Evolutionary conservation across 2,888 invertebrate species (phyloP).

Genomic region (Lymantria monacha): DNA sequence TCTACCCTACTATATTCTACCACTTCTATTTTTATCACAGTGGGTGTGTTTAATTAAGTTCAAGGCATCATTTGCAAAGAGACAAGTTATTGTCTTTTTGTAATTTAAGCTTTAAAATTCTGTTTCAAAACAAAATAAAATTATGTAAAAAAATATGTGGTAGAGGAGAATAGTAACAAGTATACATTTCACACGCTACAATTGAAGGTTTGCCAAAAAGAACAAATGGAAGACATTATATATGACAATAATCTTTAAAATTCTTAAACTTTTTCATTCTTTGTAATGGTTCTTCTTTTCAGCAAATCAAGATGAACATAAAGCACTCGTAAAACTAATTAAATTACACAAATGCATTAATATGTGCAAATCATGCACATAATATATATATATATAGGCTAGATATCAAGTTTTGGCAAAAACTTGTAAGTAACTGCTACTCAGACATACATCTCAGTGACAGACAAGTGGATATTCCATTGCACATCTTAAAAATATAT

Average conservation of each 20-base stretch:
- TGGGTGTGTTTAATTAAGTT: conserved; percentile 64
- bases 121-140: conserved; percentile 24
- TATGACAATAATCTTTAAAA: conserved; percentile 43
- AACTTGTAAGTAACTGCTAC: conserved; percentile 47
- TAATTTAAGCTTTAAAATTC: conserved; percentile 21
- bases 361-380: conserved; percentile 53
- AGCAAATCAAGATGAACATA: conserved; percentile 60
- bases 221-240: conserved; percentile 73
- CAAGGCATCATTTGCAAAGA: conserved; percentile 65
- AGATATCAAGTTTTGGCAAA: conserved; percentile 65
- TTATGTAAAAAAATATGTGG: conserved; percentile 47
- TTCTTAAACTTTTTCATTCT: conserved; percentile 45
- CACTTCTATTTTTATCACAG: conserved; percentile 79
- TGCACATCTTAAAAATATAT: conserved; percentile 73
- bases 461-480: conserved; percentile 55
- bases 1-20: conserved; percentile 71
- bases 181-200: conserved; percentile 66
- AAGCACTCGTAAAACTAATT: conserved; percentile 64
- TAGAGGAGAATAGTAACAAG: conserved; percentile 47
- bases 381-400: conserved; percentile 43
- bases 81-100: conserved; percentile 66
- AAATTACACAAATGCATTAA: conserved; percentile 78
- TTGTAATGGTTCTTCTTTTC: conserved; percentile 50
- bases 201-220: conserved; percentile 72
- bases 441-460: conserved; percentile 17